A percentile compares a stretch with the other conserved stretches of the same genome.
Conservation (phyloP, 2,113 vertebrate genomes). For the Zootoca vivipara region DNA sequence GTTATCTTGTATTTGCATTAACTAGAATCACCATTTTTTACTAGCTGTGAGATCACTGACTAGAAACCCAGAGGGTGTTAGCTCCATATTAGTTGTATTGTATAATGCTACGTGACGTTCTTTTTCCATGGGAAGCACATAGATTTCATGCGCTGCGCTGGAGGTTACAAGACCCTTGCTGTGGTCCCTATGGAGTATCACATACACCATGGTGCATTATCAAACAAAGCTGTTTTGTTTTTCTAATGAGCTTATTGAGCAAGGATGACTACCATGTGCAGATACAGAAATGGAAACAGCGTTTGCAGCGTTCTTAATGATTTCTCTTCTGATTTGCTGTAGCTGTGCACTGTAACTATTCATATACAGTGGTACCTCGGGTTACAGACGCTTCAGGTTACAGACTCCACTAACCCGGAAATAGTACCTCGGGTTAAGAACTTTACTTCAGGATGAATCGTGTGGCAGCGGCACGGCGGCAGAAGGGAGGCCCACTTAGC, state of each 20-base stretch:
- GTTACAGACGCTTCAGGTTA: too few species aligned
- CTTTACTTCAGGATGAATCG: too few species aligned
- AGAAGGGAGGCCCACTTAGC: too few species aligned
- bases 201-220: conserved; percentile 18
- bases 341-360: not conserved
- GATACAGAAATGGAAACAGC: conserved; percentile 5
- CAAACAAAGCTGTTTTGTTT: conserved; percentile 56
- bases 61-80: conserved; percentile 29
- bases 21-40: conserved; percentile 37
- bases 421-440: too few species aligned
- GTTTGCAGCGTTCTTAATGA: conserved; percentile 1
- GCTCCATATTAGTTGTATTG: conserved; percentile 8
- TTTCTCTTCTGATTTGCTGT: conserved; percentile 28
- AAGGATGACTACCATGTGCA: conserved; percentile 43
- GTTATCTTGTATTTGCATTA: conserved; percentile 50
- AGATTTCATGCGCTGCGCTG: conserved; percentile 18
- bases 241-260: conserved; percentile 54
- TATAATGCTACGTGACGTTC: conserved; percentile 1
- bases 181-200: conserved; percentile 24
- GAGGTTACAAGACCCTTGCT: conserved; percentile 24
- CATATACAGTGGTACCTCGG: too few species aligned
- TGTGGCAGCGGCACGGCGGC: too few species aligned
- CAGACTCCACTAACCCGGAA: too few species aligned
- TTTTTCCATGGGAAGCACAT: conserved; percentile 26
- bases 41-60: conserved; percentile 35